These are phyloP conservation scores for Dendrocincla fuliginosa DNA, from an alignment of 2,797 vertebrate genomes.

Conservation along the genomic window DNA sequence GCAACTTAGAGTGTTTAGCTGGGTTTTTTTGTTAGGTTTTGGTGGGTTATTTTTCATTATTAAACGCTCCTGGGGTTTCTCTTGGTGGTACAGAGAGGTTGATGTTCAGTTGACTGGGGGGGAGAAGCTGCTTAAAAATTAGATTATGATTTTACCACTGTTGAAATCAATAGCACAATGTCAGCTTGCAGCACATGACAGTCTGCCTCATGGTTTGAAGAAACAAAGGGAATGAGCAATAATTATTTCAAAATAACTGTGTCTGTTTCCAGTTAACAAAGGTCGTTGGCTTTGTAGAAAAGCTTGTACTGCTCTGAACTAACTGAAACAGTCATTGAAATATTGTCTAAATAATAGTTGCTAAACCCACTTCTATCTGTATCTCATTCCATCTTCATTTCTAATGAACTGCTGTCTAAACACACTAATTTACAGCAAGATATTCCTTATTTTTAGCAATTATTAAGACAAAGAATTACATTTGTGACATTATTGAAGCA, in stretches of 20 bases:
- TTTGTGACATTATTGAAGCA: conserved; percentile 61
- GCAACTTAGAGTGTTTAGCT: neutral
- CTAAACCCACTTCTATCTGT: neutral
- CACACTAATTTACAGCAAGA: neutral
- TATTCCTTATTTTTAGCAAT: conserved; percentile 6
- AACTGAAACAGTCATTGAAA: neutral
- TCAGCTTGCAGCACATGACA: neutral
- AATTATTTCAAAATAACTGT: neutral
- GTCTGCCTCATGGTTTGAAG: neutral
- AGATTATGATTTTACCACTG: neutral
- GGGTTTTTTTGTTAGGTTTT: fast-evolving
- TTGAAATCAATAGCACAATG: neutral
- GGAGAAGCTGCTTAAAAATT: neutral
- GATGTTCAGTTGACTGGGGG: fast-evolving
- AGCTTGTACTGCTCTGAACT: neutral
- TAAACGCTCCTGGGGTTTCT: neutral
- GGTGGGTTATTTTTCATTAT: neutral
- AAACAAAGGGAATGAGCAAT: neutral
- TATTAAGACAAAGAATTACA: conserved; percentile 39
- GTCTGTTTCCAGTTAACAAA: neutral
- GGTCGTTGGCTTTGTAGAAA: neutral
- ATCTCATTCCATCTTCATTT: neutral
- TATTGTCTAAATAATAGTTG: neutral
- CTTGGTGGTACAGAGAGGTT: neutral
- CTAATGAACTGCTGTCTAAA: neutral